A percentile compares a stretch with the other conserved stretches of the same genome.
These are phyloP conservation scores for Dolichallabes microphthalmus DNA, from an alignment of 2,113 vertebrate genomes.

Conservation along the genomic window DNA sequence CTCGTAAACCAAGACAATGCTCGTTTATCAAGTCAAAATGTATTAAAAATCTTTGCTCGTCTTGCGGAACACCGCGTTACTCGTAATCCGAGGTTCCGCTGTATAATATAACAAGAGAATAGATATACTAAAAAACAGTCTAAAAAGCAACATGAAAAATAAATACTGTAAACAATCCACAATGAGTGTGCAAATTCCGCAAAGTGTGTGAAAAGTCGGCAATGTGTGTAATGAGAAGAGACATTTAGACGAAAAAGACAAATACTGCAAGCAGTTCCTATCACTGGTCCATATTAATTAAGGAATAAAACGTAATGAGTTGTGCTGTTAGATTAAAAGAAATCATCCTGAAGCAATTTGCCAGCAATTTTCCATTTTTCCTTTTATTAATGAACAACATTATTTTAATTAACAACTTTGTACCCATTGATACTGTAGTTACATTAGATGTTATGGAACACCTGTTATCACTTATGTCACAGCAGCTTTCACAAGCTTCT, in stretches of 20 bases:
- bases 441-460: background rate
- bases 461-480: background rate
- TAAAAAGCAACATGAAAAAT: too few relatives aligned
- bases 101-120: too few relatives aligned
- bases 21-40: too few relatives aligned
- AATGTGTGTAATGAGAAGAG: background rate
- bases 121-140: too few relatives aligned
- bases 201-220: too few relatives aligned
- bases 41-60: too few relatives aligned
- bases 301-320: background rate
- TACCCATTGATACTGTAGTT: background rate
- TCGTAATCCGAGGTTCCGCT: too few relatives aligned
- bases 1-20: too few relatives aligned
- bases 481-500: background rate
- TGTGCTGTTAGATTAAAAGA: background rate
- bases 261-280: background rate
- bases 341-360: background rate
- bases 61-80: too few relatives aligned
- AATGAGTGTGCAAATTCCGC: too few relatives aligned
- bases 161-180: too few relatives aligned
- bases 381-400: background rate
- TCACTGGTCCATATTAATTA: background rate
- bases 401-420: too few relatives aligned
- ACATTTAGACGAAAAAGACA: conserved; percentile 10
- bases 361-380: background rate